Evolutionary conservation across 1,140 invertebrate genomes (phyloP).

Genomic region (Euborellia annulipes): DNA sequence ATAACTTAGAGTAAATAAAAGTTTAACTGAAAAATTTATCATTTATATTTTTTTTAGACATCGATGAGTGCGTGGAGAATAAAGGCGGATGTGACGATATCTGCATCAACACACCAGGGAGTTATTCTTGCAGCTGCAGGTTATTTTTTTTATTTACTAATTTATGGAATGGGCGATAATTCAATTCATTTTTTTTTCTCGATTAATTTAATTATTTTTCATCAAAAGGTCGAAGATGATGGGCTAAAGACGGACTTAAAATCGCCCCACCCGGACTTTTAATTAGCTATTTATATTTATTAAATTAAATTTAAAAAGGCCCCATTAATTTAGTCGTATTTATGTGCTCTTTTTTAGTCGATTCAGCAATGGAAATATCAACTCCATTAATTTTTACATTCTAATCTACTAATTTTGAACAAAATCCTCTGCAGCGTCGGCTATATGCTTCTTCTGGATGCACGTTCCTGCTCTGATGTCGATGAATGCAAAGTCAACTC

Average conservation of each 20-base stretch:
- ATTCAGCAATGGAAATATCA: too few relatives aligned
- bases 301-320: too few relatives aligned
- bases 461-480: slow-evolving; percentile 30
- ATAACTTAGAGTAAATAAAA: not conserved
- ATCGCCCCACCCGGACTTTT: too few relatives aligned
- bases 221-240: too few relatives aligned
- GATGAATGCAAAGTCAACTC: slow-evolving; percentile 66
- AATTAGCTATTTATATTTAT: too few relatives aligned
- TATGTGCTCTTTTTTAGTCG: too few relatives aligned
- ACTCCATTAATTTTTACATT: too few relatives aligned
- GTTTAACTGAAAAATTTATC: not conserved
- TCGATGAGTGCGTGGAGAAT: slow-evolving; percentile 45
- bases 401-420: too few relatives aligned
- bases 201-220: slow-evolving; percentile 4
- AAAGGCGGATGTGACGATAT: slow-evolving; percentile 45
- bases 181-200: slow-evolving; percentile 15
- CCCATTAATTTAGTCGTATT: too few relatives aligned
- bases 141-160: slow-evolving; percentile 20
- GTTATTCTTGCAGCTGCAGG: slow-evolving; percentile 36
- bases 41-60: slow-evolving; percentile 29
- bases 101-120: slow-evolving; percentile 44
- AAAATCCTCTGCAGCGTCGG: slow-evolving; percentile 24
- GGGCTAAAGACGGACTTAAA: too few relatives aligned
- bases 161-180: slow-evolving; percentile 8
- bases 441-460: slow-evolving; percentile 28